A percentile compares a stretch with the other conserved stretches of the same genome.
Evolutionary conservation across 1,140 invertebrate genomes (phyloP).

Genomic region (Elymnias hypermnestra): DNA sequence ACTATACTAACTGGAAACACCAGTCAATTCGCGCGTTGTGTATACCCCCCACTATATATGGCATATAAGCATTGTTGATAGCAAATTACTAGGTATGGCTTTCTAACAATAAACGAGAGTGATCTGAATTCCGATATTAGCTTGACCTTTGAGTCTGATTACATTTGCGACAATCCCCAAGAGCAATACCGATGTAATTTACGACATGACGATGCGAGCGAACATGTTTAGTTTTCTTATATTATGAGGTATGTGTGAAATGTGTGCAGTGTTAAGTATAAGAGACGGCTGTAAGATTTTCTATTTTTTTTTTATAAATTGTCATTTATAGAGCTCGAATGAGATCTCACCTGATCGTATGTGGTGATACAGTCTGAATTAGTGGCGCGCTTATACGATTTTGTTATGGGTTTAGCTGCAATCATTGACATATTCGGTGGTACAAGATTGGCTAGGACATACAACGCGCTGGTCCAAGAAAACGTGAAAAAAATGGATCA

Average conservation of each 20-base stretch:
- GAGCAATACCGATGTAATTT: constrained; percentile 5
- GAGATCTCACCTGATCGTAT: too few relatives aligned
- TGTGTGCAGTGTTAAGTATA: neutral
- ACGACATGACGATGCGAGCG: neutral
- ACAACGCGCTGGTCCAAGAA: too few relatives aligned
- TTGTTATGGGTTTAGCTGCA: too few relatives aligned
- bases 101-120: constrained; percentile 10
- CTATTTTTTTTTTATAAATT: too few relatives aligned
- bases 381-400: too few relatives aligned
- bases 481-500: too few relatives aligned
- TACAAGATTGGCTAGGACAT: too few relatives aligned
- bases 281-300: too few relatives aligned
- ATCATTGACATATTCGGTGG: too few relatives aligned
- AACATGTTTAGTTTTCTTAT: neutral
- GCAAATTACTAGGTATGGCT: constrained; percentile 15
- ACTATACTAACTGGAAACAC: constrained; percentile 34
- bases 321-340: too few relatives aligned
- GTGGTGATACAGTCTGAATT: too few relatives aligned
- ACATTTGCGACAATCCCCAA: neutral
- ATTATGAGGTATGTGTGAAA: neutral
- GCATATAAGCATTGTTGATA: constrained; percentile 18
- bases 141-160: neutral
- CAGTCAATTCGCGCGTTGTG: constrained; percentile 38
- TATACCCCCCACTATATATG: constrained; percentile 33
- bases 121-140: neutral